Base-by-base conservation (phyloP, 2,797 vertebrate genomes). In the Fundulus diaphanus region DNA sequence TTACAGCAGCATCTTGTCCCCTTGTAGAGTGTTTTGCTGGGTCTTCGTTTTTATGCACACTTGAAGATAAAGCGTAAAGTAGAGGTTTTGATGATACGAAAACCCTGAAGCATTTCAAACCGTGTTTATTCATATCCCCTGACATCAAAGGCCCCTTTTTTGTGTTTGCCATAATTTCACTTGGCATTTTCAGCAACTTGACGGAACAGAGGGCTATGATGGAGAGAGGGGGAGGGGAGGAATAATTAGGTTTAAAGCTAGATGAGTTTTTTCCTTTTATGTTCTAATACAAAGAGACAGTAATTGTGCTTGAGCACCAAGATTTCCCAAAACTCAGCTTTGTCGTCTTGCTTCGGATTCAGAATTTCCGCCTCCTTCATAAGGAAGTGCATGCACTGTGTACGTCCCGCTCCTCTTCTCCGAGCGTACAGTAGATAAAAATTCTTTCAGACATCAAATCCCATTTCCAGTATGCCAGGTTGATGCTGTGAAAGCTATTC, bases 71-170 rank as follows among this genome's bases (percentile, higher is more conserved):
- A 83, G 77, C 29, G n/a, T 78, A 73, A 83, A 85, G 78, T 70
- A 61, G 61, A 72, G 81, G 82, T 87, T 84, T 54, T 83, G 80
- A 79, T 85, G 85, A 87, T 73, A 86, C 77, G 68, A 83, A 83
- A 86, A 75, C 86, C 89, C 81, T 15, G 20, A 44, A 89, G 90
- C 87, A 72, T 82, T 89, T 83, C 77, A 86, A 83, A 81, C 80
- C 1, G 35, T 88, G 82, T 89, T 90, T 88, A 87, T 91, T 89
- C 81, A 79, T 83, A 82, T 71, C 79, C 80, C 1, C 74, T 82
- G 74, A 92, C 88, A 90, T 93, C 92, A 92, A 91, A 93, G 85
- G 81, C 70, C 48, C 77, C 76, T 90, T 78, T 76, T 82, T 85
- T 88, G 71, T 87, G 76, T 87, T 88, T 87, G 84, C 86, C 70